phyloP scores from a whole-genome alignment of 2,113 vertebrate species.

The Ia io region DNA sequence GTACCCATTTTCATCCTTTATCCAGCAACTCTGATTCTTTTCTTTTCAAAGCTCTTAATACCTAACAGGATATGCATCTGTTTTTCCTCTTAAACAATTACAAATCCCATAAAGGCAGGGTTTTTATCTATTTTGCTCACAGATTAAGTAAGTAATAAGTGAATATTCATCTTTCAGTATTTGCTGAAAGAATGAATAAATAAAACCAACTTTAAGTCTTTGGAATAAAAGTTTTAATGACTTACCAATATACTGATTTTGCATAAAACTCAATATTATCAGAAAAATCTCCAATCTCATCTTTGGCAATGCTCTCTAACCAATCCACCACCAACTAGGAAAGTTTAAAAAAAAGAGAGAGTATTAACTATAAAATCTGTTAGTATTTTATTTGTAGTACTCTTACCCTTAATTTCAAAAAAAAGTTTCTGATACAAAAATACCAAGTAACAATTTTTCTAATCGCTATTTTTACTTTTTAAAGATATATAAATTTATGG shows the following conservation, averaged over 20 bases:
- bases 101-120: not conserved
- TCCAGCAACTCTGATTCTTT: not conserved
- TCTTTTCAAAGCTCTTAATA: not conserved
- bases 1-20: not conserved
- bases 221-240: conserved; percentile 40
- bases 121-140: conserved; percentile 40
- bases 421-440: conserved; percentile 8
- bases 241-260: conserved; percentile 98
- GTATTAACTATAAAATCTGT: conserved; percentile 52
- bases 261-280: conserved; percentile 99
- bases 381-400: not conserved
- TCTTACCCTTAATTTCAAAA: not conserved
- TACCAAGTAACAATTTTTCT: conserved; percentile 11
- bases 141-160: not conserved
- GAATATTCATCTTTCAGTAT: not conserved
- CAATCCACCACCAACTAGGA: conserved; percentile 96
- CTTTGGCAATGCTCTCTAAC: conserved; percentile 97
- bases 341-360: conserved; percentile 52
- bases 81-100: conserved; percentile 11
- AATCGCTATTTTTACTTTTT: conserved; percentile 3
- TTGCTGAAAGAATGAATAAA: conserved; percentile 9
- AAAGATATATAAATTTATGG: not conserved
- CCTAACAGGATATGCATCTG: not conserved
- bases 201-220: conserved; percentile 11
- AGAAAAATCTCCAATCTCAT: conserved; percentile 95